phyloP scores from a whole-genome alignment of 2,797 vertebrate genomes.

The Meda fulgida region DNA sequence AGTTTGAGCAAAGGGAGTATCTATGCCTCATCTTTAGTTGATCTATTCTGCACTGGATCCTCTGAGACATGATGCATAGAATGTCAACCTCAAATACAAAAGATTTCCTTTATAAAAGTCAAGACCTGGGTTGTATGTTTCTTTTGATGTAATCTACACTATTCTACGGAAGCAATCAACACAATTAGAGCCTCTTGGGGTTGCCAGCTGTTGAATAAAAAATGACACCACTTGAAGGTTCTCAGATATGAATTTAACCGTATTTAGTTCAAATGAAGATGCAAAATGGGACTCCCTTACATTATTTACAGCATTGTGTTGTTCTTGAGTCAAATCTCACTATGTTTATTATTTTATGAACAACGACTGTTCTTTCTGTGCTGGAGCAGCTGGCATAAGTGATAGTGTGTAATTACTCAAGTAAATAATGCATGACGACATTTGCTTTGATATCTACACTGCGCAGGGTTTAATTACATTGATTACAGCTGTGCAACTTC shows the following conservation, averaged over 20 bases:
- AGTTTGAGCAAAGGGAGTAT: slow-evolving; percentile 58
- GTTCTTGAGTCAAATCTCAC: slow-evolving; percentile 23
- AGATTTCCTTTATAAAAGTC: background rate
- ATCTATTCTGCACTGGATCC: slow-evolving; percentile 26
- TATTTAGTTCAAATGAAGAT: slow-evolving; percentile 1
- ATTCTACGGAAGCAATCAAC: slow-evolving; percentile 5
- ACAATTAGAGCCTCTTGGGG: background rate
- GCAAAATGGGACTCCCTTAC: background rate
- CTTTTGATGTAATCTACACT: slow-evolving; percentile 20
- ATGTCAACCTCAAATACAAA: slow-evolving; percentile 22
- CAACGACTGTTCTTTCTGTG: slow-evolving; percentile 22
- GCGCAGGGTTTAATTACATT: slow-evolving; percentile 36
- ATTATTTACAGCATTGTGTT: slow-evolving; percentile 8
- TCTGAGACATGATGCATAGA: slow-evolving; percentile 26
- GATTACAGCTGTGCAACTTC: slow-evolving; percentile 43
- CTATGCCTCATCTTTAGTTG: slow-evolving; percentile 33
- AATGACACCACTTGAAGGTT: background rate
- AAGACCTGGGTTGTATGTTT: slow-evolving; percentile 24
- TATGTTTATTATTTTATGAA: slow-evolving; percentile 49
- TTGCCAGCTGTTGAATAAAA: background rate
- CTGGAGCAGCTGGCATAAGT: slow-evolving; percentile 38
- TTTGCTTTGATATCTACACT: slow-evolving; percentile 53
- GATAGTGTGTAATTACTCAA: slow-evolving; percentile 47
- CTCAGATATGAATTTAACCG: background rate
- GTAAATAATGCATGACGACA: slow-evolving; percentile 57